phyloP scores from a whole-genome alignment of 2,797 vertebrate genomes.

The Leptodactylus fallax region DNA sequence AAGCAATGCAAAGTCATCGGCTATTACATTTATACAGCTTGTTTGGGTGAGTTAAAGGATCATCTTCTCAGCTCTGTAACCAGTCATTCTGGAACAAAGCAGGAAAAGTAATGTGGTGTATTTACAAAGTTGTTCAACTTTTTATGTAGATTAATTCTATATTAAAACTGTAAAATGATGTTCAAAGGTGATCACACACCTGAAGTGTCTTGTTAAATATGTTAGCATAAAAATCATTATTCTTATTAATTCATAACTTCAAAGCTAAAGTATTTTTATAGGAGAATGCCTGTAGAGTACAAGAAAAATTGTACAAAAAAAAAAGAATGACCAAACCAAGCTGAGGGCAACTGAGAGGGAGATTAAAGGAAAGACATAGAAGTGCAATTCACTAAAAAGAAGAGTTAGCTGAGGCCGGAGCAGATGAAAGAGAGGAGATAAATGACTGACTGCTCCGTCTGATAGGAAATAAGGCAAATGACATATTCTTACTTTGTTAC shows the following conservation, averaged over 20 bases:
- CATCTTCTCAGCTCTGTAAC: not conserved
- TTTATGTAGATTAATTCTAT: not conserved
- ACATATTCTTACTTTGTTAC: not conserved
- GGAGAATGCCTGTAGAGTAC: not conserved
- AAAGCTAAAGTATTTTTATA: not conserved
- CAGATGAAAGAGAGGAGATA: slow-evolving; percentile 29
- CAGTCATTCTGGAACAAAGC: not conserved
- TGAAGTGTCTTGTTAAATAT: not conserved
- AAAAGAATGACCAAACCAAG: slow-evolving; percentile 1
- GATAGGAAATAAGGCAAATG: not conserved
- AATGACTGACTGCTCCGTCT: slow-evolving; percentile 12
- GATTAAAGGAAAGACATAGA: slow-evolving; percentile 37
- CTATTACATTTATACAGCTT: too few species aligned
- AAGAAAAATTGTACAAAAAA: not conserved
- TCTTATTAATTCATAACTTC: not conserved
- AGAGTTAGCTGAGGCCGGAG: slow-evolving; percentile 6
- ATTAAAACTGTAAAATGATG: not conserved
- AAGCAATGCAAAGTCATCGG: too few species aligned
- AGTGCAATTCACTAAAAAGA: slow-evolving; percentile 17
- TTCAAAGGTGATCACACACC: not conserved
- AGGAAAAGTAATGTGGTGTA: too few species aligned
- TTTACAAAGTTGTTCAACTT: not conserved
- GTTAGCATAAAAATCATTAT: not conserved
- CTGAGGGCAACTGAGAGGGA: slow-evolving; percentile 17
- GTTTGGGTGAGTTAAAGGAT: too few species aligned